Percentiles rank a stretch among this genome's conserved stretches.
These are phyloP conservation scores for Pristiophorus japonicus DNA, from an alignment of 2,113 vertebrate species.

Conservation along the genomic window DNA sequence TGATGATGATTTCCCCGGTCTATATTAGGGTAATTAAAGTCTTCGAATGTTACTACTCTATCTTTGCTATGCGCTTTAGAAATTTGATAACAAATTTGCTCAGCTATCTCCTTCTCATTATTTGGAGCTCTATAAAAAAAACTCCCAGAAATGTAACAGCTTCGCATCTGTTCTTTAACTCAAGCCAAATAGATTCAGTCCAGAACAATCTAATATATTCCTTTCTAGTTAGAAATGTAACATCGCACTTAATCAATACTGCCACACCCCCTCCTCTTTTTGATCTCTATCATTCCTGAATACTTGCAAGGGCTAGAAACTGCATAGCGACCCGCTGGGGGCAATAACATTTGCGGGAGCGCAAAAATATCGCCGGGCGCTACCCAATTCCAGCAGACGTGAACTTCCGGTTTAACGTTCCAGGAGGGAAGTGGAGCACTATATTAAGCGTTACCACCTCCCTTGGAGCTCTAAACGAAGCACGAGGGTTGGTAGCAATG, in stretches of 20 bases:
- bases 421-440: too few species aligned
- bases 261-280: not conserved
- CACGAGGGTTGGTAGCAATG: too few species aligned
- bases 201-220: not conserved
- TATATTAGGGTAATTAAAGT: not conserved
- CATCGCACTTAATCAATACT: not conserved
- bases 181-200: not conserved
- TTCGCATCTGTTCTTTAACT: not conserved
- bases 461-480: too few species aligned
- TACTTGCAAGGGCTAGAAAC: too few species aligned
- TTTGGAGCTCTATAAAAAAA: not conserved
- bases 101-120: not conserved
- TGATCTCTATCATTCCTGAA: not conserved
- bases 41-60: not conserved
- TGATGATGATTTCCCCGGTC: too few species aligned
- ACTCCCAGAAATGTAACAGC: not conserved
- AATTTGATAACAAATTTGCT: not conserved
- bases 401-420: too few species aligned
- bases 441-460: too few species aligned
- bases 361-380: too few species aligned
- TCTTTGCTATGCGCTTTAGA: not conserved
- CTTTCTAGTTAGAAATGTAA: not conserved
- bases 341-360: too few species aligned
- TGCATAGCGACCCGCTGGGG: too few species aligned
- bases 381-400: too few species aligned